phyloP scores from a whole-genome alignment of 2,113 vertebrate genomes.

The Bostrychus sinensis region DNA sequence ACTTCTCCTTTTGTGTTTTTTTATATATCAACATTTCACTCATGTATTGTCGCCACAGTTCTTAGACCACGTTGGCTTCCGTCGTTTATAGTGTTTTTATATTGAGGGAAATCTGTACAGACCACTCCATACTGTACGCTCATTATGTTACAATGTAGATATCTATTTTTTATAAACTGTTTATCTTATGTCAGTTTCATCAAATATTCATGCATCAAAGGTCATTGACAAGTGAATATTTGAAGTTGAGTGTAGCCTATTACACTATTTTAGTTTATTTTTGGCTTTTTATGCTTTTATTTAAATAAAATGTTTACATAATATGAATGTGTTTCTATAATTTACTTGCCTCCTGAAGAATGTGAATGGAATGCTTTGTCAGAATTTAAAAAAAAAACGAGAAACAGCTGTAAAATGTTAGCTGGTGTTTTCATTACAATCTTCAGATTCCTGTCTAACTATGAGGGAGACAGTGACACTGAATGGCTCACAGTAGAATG shows the following conservation, averaged over 20 bases:
- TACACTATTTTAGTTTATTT: slow-evolving; percentile 39
- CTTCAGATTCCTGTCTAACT: background rate
- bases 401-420: background rate
- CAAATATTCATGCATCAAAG: slow-evolving; percentile 58
- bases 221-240: slow-evolving; percentile 47
- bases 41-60: slow-evolving; percentile 28
- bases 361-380: background rate
- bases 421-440: background rate
- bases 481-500: slow-evolving; percentile 24
- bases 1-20: slow-evolving; percentile 10
- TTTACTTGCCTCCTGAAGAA: background rate
- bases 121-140: slow-evolving; percentile 68
- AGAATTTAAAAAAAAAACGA: background rate
- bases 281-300: slow-evolving; percentile 74
- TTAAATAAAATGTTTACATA: slow-evolving; percentile 72
- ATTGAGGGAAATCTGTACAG: slow-evolving; percentile 46
- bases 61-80: slow-evolving; percentile 36
- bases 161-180: slow-evolving; percentile 79
- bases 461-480: slow-evolving; percentile 29
- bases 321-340: slow-evolving; percentile 11
- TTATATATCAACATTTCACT: slow-evolving; percentile 19
- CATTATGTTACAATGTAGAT: slow-evolving; percentile 82
- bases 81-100: slow-evolving; percentile 31
- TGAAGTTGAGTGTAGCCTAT: slow-evolving; percentile 61
- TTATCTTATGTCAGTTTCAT: slow-evolving; percentile 69